Conservation (phyloP, 2,888 invertebrate species). For the Bugulina stolonifera region DNA sequence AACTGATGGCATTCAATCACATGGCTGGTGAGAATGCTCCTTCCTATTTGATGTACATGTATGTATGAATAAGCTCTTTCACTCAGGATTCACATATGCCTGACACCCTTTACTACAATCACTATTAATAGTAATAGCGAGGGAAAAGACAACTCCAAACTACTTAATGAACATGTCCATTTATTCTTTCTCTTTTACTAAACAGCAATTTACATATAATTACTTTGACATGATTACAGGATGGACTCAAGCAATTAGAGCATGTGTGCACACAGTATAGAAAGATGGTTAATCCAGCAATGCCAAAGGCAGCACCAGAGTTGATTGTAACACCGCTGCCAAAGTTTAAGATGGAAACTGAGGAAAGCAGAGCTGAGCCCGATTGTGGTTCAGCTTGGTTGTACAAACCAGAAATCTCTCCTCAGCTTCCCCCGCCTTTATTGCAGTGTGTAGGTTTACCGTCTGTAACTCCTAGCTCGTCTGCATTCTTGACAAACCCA, state of each 20-base stretch:
- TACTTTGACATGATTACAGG: no score
- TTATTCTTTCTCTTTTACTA: no score
- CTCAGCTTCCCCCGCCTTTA: constrained; percentile 8
- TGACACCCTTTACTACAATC: no score
- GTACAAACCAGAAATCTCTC: not conserved
- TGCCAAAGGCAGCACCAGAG: not conserved
- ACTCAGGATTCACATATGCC: no score
- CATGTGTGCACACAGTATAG: constrained; percentile 22
- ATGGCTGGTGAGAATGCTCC: no score
- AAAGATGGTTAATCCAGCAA: not conserved
- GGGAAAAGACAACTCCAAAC: no score
- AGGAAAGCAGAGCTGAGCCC: not conserved
- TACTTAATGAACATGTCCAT: no score
- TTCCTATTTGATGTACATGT: no score
- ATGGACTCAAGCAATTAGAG: not conserved
- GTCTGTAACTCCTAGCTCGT: not conserved
- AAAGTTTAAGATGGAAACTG: not conserved
- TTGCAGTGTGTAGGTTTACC: constrained; percentile 14
- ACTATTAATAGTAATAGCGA: no score
- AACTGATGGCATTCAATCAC: no score
- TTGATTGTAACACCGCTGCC: not conserved
- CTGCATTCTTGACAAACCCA: not conserved
- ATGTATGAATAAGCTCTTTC: no score
- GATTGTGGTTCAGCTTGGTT: constrained; percentile 15
- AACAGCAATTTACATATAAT: no score